These are phyloP conservation scores for Odontophorus gujanensis DNA, from an alignment of 2,113 vertebrate species.

Conservation along the genomic window DNA sequence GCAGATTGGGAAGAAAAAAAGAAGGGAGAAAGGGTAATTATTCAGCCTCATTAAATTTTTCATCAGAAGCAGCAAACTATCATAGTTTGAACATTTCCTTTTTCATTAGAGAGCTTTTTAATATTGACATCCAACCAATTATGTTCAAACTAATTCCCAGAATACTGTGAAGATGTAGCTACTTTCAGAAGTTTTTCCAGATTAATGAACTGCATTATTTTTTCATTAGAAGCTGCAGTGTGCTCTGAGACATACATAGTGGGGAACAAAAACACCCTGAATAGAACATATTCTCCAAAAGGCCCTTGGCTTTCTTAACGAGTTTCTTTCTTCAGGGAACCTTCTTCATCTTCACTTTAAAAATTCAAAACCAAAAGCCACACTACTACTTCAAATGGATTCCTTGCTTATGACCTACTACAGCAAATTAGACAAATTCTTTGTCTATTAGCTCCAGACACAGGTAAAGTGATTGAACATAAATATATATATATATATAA, in stretches of 20 bases:
- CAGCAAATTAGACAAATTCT: background rate
- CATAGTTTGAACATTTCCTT: conserved; percentile 48
- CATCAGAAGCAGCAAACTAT: conserved; percentile 54
- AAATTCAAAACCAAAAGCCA: conserved; percentile 29
- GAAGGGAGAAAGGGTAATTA: conserved; percentile 44
- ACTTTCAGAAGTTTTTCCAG: conserved; percentile 65
- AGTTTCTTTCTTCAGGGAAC: conserved; percentile 32
- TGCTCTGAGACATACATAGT: conserved; percentile 28
- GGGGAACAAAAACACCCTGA: background rate
- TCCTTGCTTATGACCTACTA: background rate
- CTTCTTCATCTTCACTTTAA: conserved; percentile 36
- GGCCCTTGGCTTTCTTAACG: conserved; percentile 38
- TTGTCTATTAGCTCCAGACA: background rate
- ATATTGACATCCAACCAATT: conserved; percentile 70
- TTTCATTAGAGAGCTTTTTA: conserved; percentile 65
- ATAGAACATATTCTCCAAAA: conserved; percentile 29
- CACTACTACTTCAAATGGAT: background rate
- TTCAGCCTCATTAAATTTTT: conserved; percentile 65
- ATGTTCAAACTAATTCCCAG: conserved; percentile 65
- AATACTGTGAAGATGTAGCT: conserved; percentile 36
- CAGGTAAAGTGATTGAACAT: background rate
- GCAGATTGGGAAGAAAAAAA: background rate
- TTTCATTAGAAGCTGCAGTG: conserved; percentile 61
- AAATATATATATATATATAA: background rate
- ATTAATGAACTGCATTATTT: conserved; percentile 71